Evolutionary conservation across 2,888 invertebrate genomes (phyloP).

Genomic region (Calliphora vomitoria): DNA sequence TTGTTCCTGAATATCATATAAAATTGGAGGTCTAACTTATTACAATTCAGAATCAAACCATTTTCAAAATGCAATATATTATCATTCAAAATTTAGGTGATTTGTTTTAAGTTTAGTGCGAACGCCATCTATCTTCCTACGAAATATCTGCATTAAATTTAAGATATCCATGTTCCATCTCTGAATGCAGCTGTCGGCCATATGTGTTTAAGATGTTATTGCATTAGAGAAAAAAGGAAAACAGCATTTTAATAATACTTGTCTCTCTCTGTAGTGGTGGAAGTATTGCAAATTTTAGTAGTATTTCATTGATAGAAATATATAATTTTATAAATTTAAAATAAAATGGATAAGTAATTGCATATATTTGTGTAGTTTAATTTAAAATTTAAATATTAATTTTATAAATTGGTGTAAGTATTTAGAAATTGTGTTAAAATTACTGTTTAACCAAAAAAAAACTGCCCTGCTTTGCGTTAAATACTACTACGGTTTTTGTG

Average conservation of each 20-base stretch:
- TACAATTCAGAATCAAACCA: too few relatives aligned
- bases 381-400: neutral
- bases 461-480: neutral
- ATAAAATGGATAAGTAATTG: neutral
- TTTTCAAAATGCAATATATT: too few relatives aligned
- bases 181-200: slow-evolving; percentile 38
- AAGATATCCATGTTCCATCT: slow-evolving; percentile 1
- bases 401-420: neutral
- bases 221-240: slow-evolving; percentile 16
- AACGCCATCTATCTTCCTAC: too few relatives aligned
- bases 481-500: slow-evolving; percentile 45
- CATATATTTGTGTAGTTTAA: neutral
- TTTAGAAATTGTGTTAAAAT: neutral
- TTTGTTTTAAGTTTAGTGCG: too few relatives aligned
- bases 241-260: neutral
- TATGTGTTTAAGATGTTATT: slow-evolving; percentile 44
- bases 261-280: slow-evolving; percentile 8
- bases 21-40: too few relatives aligned
- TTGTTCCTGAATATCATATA: too few relatives aligned
- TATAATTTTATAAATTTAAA: slow-evolving; percentile 25
- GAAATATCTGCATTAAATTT: neutral
- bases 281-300: slow-evolving; percentile 65
- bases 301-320: slow-evolving; percentile 18
- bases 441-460: neutral
- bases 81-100: too few relatives aligned